Conservation (phyloP, 2,797 vertebrate species). For the Coendou prehensilis region DNA sequence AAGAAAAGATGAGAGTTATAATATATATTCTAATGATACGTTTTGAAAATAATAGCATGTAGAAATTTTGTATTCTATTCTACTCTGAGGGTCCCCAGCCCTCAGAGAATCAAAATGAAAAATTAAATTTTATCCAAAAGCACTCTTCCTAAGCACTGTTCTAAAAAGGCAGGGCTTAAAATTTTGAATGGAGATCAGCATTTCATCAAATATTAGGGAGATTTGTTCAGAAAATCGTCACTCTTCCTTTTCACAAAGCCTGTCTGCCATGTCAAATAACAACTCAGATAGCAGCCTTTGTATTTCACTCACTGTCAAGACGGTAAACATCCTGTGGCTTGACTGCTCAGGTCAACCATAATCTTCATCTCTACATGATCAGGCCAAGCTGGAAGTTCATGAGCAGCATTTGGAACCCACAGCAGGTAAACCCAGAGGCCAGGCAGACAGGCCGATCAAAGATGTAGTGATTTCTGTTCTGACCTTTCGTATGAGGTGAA, state of each 20-base stretch:
- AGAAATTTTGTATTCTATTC: background rate
- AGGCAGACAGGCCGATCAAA: slow-evolving; percentile 28
- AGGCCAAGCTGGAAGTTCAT: background rate
- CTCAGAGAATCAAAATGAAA: slow-evolving; percentile 56
- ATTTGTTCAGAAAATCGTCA: slow-evolving; percentile 59
- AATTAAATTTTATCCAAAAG: slow-evolving; percentile 43
- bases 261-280: slow-evolving; percentile 18
- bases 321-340: background rate
- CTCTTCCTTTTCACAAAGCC: slow-evolving; percentile 47
- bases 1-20: background rate
- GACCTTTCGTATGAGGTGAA: slow-evolving; percentile 10
- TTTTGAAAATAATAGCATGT: slow-evolving; percentile 50
- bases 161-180: slow-evolving; percentile 11
- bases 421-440: slow-evolving; percentile 31
- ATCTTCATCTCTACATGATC: background rate
- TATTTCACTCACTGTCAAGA: slow-evolving; percentile 66
- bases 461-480: slow-evolving; percentile 21
- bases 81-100: background rate
- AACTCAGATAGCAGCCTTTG: slow-evolving; percentile 27
- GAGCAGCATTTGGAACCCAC: slow-evolving; percentile 36
- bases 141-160: slow-evolving; percentile 24
- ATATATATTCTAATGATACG: background rate
- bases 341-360: slow-evolving; percentile 43
- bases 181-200: slow-evolving; percentile 43
- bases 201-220: slow-evolving; percentile 50